phyloP scores from a whole-genome alignment of 37 sponge, comb jelly and placozoan genomes.

The Theonella swinhoei region DNA sequence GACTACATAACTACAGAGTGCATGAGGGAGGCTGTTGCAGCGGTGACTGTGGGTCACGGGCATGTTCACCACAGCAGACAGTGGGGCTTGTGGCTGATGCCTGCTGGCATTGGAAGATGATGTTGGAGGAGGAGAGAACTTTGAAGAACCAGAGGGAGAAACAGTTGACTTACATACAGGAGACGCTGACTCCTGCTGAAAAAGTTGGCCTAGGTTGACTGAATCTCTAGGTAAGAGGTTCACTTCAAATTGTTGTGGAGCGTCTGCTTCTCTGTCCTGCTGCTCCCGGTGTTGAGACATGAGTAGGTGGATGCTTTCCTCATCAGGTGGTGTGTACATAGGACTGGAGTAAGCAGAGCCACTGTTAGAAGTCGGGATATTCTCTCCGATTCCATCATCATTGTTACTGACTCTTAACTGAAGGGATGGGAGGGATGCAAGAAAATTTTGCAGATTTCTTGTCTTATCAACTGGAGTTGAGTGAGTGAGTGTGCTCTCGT shows the following conservation, averaged over 20 bases:
- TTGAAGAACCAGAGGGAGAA: neutral
- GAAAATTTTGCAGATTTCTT: conserved; percentile 28
- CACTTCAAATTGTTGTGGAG: neutral
- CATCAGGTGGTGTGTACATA: conserved; percentile 69
- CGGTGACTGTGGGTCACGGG: neutral
- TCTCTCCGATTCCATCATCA: conserved; percentile 58
- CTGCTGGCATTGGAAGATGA: neutral
- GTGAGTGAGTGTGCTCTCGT: neutral
- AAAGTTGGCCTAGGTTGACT: neutral
- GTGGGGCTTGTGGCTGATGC: neutral
- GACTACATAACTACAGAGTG: neutral
- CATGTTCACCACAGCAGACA: neutral
- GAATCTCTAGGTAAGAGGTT: neutral
- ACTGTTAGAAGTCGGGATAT: conserved; percentile 41
- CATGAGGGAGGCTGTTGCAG: neutral
- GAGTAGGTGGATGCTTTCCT: conserved; percentile 12
- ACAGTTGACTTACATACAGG: no score
- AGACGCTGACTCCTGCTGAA: neutral
- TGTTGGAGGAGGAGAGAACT: neutral
- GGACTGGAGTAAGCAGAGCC: conserved; percentile 64
- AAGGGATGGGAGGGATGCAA: conserved; percentile 40
- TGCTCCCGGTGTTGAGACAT: conserved; percentile 6
- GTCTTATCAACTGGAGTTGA: conserved; percentile 48
- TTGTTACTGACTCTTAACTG: conserved; percentile 17
- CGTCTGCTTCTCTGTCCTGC: conserved; percentile 15